Evolutionary conservation across 2,888 invertebrate genomes (phyloP).

Genomic region (Tenthredo scrophulariae): DNA sequence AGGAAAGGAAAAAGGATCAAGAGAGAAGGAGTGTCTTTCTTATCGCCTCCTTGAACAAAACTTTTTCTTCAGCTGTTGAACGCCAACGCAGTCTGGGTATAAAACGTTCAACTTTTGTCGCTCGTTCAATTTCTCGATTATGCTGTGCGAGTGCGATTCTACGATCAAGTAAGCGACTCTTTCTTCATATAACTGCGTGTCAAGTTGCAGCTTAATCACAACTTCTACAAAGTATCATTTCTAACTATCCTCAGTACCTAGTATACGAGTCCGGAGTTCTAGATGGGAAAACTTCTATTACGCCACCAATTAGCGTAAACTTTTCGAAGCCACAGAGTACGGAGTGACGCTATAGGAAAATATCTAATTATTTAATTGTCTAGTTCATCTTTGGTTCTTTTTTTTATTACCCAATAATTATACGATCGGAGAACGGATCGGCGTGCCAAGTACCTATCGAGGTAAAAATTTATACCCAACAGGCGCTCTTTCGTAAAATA

Average conservation of each 20-base stretch:
- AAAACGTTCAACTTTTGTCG: constrained; percentile 39
- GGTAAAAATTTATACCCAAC: not conserved
- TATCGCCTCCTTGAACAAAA: constrained; percentile 39
- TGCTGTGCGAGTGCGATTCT: not conserved
- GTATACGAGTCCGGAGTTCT: not conserved
- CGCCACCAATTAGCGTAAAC: constrained; percentile 31
- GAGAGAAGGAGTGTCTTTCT: constrained; percentile 25
- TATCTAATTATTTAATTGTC: not conserved
- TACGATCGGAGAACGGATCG: not conserved
- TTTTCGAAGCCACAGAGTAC: not conserved
- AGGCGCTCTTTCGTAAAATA: constrained; percentile 10
- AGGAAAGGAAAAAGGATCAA: not conserved
- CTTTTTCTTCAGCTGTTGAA: constrained; percentile 49
- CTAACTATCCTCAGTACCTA: not conserved
- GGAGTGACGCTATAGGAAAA: not conserved
- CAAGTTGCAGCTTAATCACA: constrained; percentile 29
- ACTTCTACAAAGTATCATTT: constrained; percentile 34
- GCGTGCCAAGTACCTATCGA: not conserved
- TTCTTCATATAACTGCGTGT: not conserved
- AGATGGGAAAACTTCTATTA: constrained; percentile 11
- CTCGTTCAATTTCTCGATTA: constrained; percentile 37
- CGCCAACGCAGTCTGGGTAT: constrained; percentile 2
- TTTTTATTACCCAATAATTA: not conserved
- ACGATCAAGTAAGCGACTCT: not conserved
- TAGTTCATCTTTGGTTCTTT: not conserved